These are phyloP conservation scores for Menidia menidia DNA, from an alignment of 2,797 vertebrate species.

Conservation along the genomic window DNA sequence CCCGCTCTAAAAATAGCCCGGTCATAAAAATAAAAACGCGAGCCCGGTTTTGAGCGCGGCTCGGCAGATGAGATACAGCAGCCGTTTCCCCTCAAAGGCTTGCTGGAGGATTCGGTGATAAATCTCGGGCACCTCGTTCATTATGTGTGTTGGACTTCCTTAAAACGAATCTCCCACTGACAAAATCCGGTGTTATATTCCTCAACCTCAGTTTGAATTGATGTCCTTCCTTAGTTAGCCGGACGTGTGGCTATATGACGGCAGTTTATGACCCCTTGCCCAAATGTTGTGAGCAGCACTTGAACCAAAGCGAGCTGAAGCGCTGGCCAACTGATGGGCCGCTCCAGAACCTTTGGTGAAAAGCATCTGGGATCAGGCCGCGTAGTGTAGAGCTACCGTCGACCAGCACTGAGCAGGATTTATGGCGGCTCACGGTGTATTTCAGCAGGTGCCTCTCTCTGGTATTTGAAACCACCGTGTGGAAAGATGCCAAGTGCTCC, in stretches of 20 bases:
- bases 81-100: slow-evolving; percentile 64
- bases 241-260: slow-evolving; percentile 19
- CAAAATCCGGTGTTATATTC: slow-evolving; percentile 9
- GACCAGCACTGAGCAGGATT: slow-evolving; percentile 9
- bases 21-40: slow-evolving; percentile 63
- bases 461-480: slow-evolving; percentile 24
- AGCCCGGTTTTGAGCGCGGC: slow-evolving; percentile 51
- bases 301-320: slow-evolving; percentile 13
- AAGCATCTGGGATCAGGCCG: slow-evolving; percentile 2
- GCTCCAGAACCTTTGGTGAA: background rate
- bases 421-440: slow-evolving; percentile 18
- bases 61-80: slow-evolving; percentile 49
- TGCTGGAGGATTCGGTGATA: slow-evolving; percentile 54
- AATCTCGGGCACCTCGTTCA: slow-evolving; percentile 51
- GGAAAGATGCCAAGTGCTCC: slow-evolving; percentile 21
- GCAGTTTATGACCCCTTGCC: background rate
- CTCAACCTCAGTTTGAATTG: slow-evolving; percentile 21
- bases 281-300: background rate
- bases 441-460: slow-evolving; percentile 14
- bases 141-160: slow-evolving; percentile 31
- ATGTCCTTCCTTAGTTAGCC: slow-evolving; percentile 29
- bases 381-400: slow-evolving; percentile 1
- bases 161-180: slow-evolving; percentile 46
- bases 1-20: slow-evolving; percentile 72
- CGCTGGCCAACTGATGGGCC: slow-evolving; percentile 10